These are phyloP conservation scores for Bos taurus DNA, from an alignment of 2,113 vertebrate genomes.

Conservation along the genomic window ARS-UCD2.0 NC_037333.1:60801501-60802000, in stretches of 20 bases:
- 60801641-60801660: not conserved
- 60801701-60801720: not conserved
- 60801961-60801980: not conserved
- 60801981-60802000: not conserved
- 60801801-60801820: not conserved
- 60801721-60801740: not conserved
- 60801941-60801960: not conserved
- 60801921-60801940: not conserved
- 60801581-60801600: not conserved
- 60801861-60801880: not conserved
- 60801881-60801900: not conserved
- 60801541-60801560: not conserved
- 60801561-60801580: not conserved
- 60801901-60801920: not conserved
- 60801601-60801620: not conserved
- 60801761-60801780: rapidly evolving
- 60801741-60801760: not conserved
- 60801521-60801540: not conserved
- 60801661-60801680: too few species aligned
- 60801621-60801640: not conserved
- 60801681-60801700: not conserved
- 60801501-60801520: not conserved
- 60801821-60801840: not conserved
- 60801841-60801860: not conserved
- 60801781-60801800: not conserved